Evolutionary conservation across 2,113 vertebrate species (phyloP).

Genomic region (Peromyscus leucopus): DNA sequence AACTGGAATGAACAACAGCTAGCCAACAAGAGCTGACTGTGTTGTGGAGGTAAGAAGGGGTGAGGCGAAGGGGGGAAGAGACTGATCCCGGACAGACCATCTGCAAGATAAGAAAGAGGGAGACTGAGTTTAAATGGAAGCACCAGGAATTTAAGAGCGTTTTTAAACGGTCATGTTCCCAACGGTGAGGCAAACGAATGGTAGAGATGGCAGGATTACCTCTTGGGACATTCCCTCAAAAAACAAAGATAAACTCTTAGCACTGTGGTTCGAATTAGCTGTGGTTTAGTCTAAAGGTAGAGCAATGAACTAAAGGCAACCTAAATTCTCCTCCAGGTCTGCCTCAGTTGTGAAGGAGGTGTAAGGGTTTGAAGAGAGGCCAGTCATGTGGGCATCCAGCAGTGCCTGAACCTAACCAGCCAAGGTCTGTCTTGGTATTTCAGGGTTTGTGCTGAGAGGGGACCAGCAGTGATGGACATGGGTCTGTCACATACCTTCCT

Average conservation of each 20-base stretch:
- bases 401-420: background rate
- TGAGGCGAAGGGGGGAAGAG: no score
- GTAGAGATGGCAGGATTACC: background rate
- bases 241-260: background rate
- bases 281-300: background rate
- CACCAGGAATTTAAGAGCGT: background rate
- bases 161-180: background rate
- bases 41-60: background rate
- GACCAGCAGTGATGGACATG: background rate
- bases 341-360: background rate
- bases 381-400: background rate
- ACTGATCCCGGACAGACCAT: background rate
- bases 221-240: background rate
- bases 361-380: background rate
- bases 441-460: background rate
- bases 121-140: background rate
- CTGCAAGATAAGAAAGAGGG: background rate
- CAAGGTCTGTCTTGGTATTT: background rate
- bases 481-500: background rate
- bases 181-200: background rate
- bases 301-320: background rate
- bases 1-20: background rate
- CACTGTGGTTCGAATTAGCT: background rate
- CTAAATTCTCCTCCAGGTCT: background rate
- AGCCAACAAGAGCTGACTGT: background rate